Conservation (phyloP, 2,797 vertebrate genomes). For the Setipinna tenuifilis region DNA sequence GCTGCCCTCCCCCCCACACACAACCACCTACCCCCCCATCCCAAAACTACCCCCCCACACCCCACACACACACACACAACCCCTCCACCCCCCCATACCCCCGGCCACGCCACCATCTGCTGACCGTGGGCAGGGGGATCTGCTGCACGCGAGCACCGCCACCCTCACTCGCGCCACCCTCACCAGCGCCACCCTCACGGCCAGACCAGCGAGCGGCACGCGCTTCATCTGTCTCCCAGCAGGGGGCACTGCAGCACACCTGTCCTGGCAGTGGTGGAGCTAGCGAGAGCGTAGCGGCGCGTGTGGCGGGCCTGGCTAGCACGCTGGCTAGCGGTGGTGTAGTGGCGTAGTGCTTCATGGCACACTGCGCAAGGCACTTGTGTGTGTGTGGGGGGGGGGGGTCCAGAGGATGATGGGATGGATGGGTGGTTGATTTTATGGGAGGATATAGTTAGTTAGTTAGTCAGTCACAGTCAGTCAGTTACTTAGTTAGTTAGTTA, state of each 20-base stretch:
- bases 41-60: constrained; percentile 42
- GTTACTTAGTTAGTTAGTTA: too few relatives aligned
- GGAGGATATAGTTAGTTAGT: too few relatives aligned
- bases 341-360: too few relatives aligned
- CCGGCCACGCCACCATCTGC: constrained; percentile 72
- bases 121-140: constrained; percentile 65
- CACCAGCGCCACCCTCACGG: constrained; percentile 48
- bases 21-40: constrained; percentile 60
- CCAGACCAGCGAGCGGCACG: constrained; percentile 56
- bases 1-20: constrained; percentile 52
- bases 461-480: too few relatives aligned
- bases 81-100: constrained; percentile 51
- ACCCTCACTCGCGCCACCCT: constrained; percentile 67
- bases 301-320: neutral
- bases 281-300: constrained; percentile 24
- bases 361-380: neutral
- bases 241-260: constrained; percentile 76
- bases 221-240: constrained; percentile 80
- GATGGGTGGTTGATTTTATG: neutral
- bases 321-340: too few relatives aligned
- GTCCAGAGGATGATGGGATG: neutral
- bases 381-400: neutral
- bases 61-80: constrained; percentile 56
- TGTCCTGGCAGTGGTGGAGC: constrained; percentile 63
- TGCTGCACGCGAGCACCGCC: constrained; percentile 49